Conservation (phyloP, 2,888 invertebrate species). For the Heliconius ismenius region DNA sequence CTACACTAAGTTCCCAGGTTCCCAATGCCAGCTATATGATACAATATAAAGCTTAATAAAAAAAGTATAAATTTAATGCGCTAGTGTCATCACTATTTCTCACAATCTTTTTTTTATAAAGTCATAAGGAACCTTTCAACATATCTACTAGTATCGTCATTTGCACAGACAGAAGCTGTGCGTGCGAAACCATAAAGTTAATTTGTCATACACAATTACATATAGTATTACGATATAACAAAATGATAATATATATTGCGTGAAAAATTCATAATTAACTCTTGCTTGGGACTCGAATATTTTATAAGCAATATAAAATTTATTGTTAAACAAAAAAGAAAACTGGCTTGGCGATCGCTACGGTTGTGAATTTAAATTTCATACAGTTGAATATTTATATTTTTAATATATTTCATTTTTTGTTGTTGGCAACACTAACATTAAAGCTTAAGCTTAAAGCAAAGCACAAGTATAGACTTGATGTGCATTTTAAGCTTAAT, state of each 20-base stretch:
- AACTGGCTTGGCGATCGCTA: not conserved
- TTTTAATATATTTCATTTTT: too few relatives aligned
- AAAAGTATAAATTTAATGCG: not conserved
- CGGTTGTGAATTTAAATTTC: not conserved
- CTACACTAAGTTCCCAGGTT: not conserved
- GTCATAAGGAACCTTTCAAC: not conserved
- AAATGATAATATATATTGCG: constrained; percentile 47
- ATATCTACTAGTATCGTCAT: not conserved
- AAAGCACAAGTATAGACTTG: too few relatives aligned
- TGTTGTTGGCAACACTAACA: too few relatives aligned
- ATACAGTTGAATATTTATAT: too few relatives aligned
- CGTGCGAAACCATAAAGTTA: constrained; percentile 57
- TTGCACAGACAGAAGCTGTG: constrained; percentile 38
- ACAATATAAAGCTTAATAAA: not conserved
- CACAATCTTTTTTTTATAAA: not conserved
- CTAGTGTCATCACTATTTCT: not conserved
- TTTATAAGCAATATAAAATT: not conserved
- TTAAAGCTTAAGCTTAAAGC: too few relatives aligned
- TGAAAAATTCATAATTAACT: constrained; percentile 64
- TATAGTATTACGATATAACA: constrained; percentile 46
- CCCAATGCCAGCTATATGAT: not conserved
- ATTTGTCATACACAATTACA: constrained; percentile 62
- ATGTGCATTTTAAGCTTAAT: too few relatives aligned
- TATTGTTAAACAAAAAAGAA: not conserved
- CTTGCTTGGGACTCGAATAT: constrained; percentile 33